phyloP scores from a whole-genome alignment of 2,888 invertebrate genomes.

The Teleogryllus oceanicus region DNA sequence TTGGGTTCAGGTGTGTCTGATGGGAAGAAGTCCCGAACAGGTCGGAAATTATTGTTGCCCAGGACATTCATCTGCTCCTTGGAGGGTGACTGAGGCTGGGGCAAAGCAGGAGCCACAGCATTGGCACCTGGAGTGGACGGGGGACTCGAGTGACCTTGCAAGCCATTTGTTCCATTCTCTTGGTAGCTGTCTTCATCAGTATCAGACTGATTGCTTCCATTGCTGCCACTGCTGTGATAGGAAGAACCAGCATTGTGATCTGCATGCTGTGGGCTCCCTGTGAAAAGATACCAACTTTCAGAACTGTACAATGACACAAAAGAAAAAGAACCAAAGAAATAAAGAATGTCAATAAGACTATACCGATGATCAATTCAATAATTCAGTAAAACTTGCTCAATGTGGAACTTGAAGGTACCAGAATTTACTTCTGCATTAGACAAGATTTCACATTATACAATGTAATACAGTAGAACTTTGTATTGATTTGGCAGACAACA shows the following conservation, averaged over 20 bases:
- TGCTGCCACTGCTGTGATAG: constrained; percentile 55
- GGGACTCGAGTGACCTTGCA: constrained; percentile 40
- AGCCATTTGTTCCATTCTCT: constrained; percentile 38
- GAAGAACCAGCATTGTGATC: constrained; percentile 39
- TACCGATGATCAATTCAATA: too few species aligned
- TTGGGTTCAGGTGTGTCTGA: constrained; percentile 78
- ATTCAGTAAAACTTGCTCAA: too few species aligned
- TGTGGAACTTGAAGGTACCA: too few species aligned
- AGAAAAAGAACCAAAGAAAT: too few species aligned
- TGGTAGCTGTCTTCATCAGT: constrained; percentile 72
- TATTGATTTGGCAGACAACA: too few species aligned
- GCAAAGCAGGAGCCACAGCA: constrained; percentile 53
- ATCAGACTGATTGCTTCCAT: constrained; percentile 74
- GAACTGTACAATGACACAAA: too few species aligned
- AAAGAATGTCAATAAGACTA: too few species aligned
- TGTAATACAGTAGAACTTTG: too few species aligned
- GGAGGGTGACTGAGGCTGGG: constrained; percentile 45
- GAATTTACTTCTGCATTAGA: too few species aligned
- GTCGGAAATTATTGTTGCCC: constrained; percentile 37
- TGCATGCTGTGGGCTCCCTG: constrained; percentile 40
- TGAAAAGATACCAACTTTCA: not conserved
- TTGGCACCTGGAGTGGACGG: constrained; percentile 37
- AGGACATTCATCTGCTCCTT: constrained; percentile 29
- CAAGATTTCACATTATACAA: too few species aligned
- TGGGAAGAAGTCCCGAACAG: constrained; percentile 72